A percentile compares a stretch with the other conserved stretches of the same genome.
These are phyloP conservation scores for Mystacornis crossleyi DNA, from an alignment of 2,113 vertebrate species.

Conservation along the genomic window DNA sequence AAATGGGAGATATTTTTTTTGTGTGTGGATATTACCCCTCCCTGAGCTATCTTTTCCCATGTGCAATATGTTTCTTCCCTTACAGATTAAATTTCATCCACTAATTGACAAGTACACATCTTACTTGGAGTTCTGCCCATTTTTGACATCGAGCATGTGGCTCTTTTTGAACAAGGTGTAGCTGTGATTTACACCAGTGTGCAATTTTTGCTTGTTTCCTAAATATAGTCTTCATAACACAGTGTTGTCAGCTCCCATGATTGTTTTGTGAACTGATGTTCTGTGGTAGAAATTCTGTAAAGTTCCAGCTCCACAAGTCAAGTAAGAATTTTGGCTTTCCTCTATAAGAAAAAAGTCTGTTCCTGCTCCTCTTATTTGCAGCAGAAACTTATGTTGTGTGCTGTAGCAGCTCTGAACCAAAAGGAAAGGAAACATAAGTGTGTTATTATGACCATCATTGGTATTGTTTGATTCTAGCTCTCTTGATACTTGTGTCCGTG, in stretches of 20 bases:
- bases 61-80: not conserved
- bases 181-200: not conserved
- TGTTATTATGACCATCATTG: not conserved
- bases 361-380: not conserved
- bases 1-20: not conserved
- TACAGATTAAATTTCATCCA: not conserved
- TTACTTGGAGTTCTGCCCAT: not conserved
- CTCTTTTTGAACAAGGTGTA: not conserved
- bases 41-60: not conserved
- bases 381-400: not conserved
- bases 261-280: not conserved
- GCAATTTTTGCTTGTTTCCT: not conserved
- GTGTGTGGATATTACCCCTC: not conserved
- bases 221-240: not conserved
- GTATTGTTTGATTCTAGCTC: slow-evolving; percentile 4
- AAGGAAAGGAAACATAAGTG: not conserved
- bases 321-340: not conserved
- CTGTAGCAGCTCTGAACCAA: not conserved
- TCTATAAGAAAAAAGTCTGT: not conserved
- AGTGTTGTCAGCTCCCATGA: not conserved
- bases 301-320: not conserved
- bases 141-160: slow-evolving; percentile 1
- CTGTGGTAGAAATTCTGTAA: not conserved
- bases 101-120: slow-evolving; percentile 3
- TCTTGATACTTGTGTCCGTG: not conserved